phyloP scores from a whole-genome alignment of 1,140 invertebrate genomes.

The Colletes latitarsis region DNA sequence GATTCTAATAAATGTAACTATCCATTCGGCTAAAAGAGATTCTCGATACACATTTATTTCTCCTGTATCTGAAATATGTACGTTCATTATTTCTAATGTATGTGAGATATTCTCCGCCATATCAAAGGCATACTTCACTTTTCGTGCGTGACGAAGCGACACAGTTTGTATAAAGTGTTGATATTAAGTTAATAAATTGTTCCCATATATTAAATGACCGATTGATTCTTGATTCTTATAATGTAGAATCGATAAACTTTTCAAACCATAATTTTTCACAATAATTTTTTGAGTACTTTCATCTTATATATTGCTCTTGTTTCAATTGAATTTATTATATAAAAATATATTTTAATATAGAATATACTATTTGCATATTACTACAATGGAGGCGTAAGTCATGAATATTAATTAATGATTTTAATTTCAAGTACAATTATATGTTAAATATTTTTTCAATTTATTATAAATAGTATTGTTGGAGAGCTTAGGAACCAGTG shows the following conservation, averaged over 20 bases:
- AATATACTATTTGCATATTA: neutral
- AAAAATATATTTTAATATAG: neutral
- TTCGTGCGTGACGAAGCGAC: constrained; percentile 62
- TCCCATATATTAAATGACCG: constrained; percentile 57
- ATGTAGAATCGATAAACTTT: neutral
- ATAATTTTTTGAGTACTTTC: neutral
- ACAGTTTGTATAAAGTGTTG: constrained; percentile 69
- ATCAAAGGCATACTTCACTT: constrained; percentile 62
- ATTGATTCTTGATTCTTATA: constrained; percentile 21
- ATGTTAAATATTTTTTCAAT: neutral
- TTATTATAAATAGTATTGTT: neutral
- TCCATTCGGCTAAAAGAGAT: constrained; percentile 18
- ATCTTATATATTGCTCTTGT: neutral
- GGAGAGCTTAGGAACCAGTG: neutral
- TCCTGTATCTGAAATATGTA: constrained; percentile 36
- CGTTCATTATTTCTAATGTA: constrained; percentile 59
- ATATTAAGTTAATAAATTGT: constrained; percentile 70
- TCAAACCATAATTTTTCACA: neutral
- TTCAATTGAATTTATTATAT: neutral
- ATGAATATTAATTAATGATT: neutral
- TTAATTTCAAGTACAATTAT: neutral
- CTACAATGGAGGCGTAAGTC: neutral
- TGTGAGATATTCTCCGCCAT: constrained; percentile 58
- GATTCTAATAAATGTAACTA: constrained; percentile 42
- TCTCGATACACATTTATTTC: constrained; percentile 30